Evolutionary conservation across 2,888 invertebrate genomes (phyloP).

Genomic region (Aporophyla lueneburgensis): DNA sequence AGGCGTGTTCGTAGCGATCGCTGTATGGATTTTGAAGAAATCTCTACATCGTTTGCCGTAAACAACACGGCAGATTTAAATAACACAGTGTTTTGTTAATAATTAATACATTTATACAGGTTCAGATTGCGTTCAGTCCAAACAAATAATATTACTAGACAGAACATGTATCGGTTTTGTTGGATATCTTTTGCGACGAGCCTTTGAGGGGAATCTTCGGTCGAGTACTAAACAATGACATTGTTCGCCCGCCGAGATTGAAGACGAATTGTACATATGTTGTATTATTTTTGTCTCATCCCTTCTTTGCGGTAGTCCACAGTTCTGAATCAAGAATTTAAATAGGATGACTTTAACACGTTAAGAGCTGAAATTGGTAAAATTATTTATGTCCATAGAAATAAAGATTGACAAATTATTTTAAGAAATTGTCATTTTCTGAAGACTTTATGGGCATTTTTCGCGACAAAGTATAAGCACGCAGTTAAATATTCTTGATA

Average conservation of each 20-base stretch:
- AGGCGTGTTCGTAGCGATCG: conserved; percentile 85
- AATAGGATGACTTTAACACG: neutral
- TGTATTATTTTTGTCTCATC: conserved; percentile 46
- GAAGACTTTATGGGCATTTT: neutral
- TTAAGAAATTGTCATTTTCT: neutral
- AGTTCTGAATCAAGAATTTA: neutral
- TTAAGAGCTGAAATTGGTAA: neutral
- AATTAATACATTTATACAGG: conserved; percentile 38
- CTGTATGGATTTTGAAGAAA: conserved; percentile 82
- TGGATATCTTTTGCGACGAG: conserved; percentile 43
- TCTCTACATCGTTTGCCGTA: conserved; percentile 74
- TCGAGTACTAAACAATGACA: conserved; percentile 58
- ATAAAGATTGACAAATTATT: neutral
- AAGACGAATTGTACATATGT: conserved; percentile 35
- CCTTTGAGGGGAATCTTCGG: conserved; percentile 41
- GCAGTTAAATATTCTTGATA: neutral
- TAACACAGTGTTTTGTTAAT: conserved; percentile 39
- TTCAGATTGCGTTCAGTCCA: conserved; percentile 14
- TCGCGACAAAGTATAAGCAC: too few species aligned
- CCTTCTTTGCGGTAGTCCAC: neutral
- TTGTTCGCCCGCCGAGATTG: conserved; percentile 58
- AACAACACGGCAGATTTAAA: conserved; percentile 51
- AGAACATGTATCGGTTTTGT: conserved; percentile 23
- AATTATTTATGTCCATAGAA: neutral
- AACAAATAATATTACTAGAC: conserved; percentile 41